Base-by-base conservation (phyloP, 53 echinoderm and acorn worm genomes). In the Antedon mediterranea region DNA sequence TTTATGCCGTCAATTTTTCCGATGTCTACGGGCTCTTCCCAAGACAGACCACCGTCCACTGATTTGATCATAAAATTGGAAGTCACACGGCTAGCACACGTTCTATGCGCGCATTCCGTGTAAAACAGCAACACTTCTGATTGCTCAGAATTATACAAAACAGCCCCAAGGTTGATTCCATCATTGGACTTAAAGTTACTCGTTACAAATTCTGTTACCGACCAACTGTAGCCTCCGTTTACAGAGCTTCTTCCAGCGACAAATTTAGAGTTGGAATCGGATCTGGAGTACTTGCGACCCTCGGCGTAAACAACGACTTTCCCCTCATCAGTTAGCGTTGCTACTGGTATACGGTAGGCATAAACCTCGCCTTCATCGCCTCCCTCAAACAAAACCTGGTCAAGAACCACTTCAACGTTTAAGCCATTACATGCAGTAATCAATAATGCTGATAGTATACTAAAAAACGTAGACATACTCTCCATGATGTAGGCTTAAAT, bases 291-390 rank as follows among this genome's bases (percentile, higher is more conserved):
- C 82, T 88, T 88, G 15, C 88, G 72, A 4, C 79, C 81, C n/a
- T 80, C 88, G 7, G 84, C 85, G 75, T 84, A 88, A 26, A 84
- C 88, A 18, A 88, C 74, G 13, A 88, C 31, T 34, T 88, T 81
- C 0, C 88, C 84, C 0, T 71, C 81, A n/a, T 84, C 9, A 9
- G 57, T 57, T 57, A 6, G 57, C 57, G 57, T 57, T 18, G 57
- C 57, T 2, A 57, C 57, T 57, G 57, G 57, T 3, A 57, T 57
- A 18, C 57, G 57, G 57, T 57, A 57, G 57, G 57, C 57, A 57
- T 57, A 57, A 13, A 57, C 57, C 11, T 57, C 57, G 57, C 57
- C 57, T 18, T 57, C 57, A 18, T 57, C 57, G 23, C 57, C 57
- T 57, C 57, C 57, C 23, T 57, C 57, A 57, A 57, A 57, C 26